phyloP scores from a whole-genome alignment of 2,797 vertebrate genomes.

The Eidolon dupreanum region DNA sequence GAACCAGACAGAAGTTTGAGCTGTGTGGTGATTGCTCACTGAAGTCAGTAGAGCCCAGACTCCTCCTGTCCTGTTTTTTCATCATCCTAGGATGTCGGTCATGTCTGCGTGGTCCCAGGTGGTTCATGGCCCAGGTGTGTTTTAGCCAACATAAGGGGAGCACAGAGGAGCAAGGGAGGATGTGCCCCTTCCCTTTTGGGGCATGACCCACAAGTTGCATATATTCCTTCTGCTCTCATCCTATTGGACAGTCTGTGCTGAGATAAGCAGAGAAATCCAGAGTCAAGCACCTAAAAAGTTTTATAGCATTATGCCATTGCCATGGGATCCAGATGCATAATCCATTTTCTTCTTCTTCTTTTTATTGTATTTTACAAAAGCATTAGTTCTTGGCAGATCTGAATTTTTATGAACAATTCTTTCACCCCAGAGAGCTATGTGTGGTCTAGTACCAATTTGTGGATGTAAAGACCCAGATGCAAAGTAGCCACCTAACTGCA shows the following conservation, averaged over 20 bases:
- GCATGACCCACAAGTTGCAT: background rate
- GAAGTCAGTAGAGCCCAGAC: too few species aligned
- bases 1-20: background rate
- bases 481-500: background rate
- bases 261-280: background rate
- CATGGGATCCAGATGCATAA: background rate
- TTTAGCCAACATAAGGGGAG: background rate
- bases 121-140: background rate
- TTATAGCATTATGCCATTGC: background rate
- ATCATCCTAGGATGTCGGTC: background rate
- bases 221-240: background rate
- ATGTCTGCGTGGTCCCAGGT: background rate
- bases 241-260: fast-evolving
- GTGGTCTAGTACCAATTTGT: background rate
- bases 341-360: background rate
- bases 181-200: background rate
- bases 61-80: background rate
- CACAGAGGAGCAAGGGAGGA: background rate
- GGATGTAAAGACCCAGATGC: background rate
- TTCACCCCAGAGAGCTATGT: background rate
- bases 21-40: background rate
- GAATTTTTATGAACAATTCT: background rate
- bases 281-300: background rate
- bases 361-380: background rate
- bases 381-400: background rate